Conservation (phyloP, 2,797 vertebrate species). For the Carapus acus region DNA sequence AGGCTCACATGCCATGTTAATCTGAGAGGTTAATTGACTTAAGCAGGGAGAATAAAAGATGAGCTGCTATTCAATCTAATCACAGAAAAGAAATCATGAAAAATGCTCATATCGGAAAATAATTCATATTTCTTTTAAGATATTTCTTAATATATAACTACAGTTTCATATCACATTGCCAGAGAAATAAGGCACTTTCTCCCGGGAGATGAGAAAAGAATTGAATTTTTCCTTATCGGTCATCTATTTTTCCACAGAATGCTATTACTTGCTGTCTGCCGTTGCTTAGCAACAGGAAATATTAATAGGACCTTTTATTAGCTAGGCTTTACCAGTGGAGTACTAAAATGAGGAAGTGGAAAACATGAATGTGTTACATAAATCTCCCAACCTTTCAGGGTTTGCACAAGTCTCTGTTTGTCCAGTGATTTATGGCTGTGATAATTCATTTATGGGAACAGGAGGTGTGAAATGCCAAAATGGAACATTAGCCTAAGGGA, state of each 20-base stretch:
- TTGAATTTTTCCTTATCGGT: conserved; percentile 99
- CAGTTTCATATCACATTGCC: conserved; percentile 98
- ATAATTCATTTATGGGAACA: conserved; percentile 99
- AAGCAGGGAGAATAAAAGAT: conserved; percentile 57
- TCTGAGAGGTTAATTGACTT: conserved; percentile 72
- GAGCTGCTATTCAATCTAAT: conserved; percentile 38
- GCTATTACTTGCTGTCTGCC: conserved; percentile 98
- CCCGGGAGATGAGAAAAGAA: conserved; percentile 99
- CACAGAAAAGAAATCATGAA: conserved; percentile 60
- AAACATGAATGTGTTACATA: conserved; percentile 99
- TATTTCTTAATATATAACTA: conserved; percentile 82
- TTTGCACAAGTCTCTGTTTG: conserved; percentile 98
- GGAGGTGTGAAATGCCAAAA: conserved; percentile 96
- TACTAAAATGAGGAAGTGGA: conserved; percentile 99
- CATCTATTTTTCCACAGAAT: conserved; percentile 99
- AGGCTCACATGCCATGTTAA: conserved; percentile 62
- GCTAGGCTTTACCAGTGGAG: conserved; percentile 98
- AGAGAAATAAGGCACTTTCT: conserved; percentile 98
- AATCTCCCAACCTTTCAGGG: conserved; percentile 99
- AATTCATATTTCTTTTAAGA: conserved; percentile 77
- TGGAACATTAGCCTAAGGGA: conserved; percentile 96
- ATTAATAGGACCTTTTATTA: conserved; percentile 99
- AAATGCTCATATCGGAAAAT: conserved; percentile 74
- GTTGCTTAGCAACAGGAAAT: conserved; percentile 99
- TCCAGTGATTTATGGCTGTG: conserved; percentile 98